These are phyloP conservation scores for Tetrao urogallus DNA, from an alignment of 2,113 vertebrate genomes.

Conservation along the genomic window DNA sequence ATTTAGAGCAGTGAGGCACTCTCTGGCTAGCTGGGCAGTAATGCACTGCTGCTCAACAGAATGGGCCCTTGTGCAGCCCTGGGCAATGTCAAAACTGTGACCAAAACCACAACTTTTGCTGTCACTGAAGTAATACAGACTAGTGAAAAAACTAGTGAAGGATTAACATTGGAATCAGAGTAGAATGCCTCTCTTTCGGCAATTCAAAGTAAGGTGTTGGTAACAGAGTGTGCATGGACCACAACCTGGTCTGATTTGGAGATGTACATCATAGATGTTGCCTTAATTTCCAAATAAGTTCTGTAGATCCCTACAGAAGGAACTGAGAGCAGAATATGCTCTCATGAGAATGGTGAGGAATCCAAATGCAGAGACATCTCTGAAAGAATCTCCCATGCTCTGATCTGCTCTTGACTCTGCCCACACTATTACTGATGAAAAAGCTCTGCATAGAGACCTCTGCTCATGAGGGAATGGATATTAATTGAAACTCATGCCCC, in stretches of 20 bases:
- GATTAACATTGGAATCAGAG: rapidly evolving
- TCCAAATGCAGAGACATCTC: background rate
- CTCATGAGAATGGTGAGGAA: background rate
- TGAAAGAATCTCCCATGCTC: background rate
- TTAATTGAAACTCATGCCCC: background rate
- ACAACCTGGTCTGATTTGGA: background rate
- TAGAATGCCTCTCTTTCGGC: background rate
- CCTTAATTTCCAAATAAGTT: background rate
- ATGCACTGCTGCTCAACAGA: background rate
- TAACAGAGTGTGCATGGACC: rapidly evolving
- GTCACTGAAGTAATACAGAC: background rate
- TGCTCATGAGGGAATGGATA: background rate
- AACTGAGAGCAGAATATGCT: background rate
- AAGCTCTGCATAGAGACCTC: background rate
- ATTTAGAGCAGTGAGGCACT: background rate
- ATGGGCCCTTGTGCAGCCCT: background rate
- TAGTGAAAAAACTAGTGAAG: background rate
- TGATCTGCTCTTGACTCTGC: background rate
- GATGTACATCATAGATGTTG: background rate
- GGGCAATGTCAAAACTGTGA: background rate
- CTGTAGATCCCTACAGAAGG: background rate
- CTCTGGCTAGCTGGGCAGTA: background rate
- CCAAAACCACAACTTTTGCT: background rate
- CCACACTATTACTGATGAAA: background rate
- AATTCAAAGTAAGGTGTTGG: background rate